phyloP scores from a whole-genome alignment of 2,888 invertebrate species.

The Troglohyphantes excavatus region DNA sequence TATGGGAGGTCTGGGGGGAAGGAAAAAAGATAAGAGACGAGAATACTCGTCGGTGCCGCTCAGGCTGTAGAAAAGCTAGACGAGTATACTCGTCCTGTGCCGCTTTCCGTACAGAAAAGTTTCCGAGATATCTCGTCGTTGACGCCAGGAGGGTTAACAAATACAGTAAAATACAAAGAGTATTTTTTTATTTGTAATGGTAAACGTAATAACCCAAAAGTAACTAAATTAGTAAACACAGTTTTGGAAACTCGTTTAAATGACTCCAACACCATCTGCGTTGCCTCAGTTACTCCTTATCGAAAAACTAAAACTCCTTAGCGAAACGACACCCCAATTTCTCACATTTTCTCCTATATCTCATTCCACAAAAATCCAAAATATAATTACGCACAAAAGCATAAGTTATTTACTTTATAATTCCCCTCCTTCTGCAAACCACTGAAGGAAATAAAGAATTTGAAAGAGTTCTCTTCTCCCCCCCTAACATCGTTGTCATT shows the following conservation, averaged over 20 bases:
- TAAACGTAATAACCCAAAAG: not conserved
- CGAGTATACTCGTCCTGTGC: too few species aligned
- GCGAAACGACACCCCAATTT: not conserved
- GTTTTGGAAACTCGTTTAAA: not conserved
- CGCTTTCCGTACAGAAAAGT: too few species aligned
- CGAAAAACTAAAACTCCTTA: not conserved
- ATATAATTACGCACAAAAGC: constrained; percentile 1
- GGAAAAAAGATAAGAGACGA: too few species aligned
- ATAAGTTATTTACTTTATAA: constrained; percentile 9
- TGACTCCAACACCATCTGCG: not conserved
- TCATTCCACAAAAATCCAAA: not conserved
- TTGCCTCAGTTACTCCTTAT: not conserved
- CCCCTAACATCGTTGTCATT: not conserved
- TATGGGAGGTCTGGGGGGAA: too few species aligned
- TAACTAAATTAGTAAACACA: not conserved
- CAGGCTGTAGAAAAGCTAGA: too few species aligned
- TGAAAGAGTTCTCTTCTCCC: not conserved
- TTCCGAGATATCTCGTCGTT: too few species aligned
- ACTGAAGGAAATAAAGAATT: constrained; percentile 1
- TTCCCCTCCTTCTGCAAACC: not conserved
- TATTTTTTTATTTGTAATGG: too few species aligned
- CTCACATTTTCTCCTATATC: not conserved
- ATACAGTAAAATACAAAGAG: too few species aligned
- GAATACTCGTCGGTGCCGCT: too few species aligned
- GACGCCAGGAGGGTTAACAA: too few species aligned